phyloP scores from a whole-genome alignment of 2,797 vertebrate species.

The Crenichthys baileyi region DNA sequence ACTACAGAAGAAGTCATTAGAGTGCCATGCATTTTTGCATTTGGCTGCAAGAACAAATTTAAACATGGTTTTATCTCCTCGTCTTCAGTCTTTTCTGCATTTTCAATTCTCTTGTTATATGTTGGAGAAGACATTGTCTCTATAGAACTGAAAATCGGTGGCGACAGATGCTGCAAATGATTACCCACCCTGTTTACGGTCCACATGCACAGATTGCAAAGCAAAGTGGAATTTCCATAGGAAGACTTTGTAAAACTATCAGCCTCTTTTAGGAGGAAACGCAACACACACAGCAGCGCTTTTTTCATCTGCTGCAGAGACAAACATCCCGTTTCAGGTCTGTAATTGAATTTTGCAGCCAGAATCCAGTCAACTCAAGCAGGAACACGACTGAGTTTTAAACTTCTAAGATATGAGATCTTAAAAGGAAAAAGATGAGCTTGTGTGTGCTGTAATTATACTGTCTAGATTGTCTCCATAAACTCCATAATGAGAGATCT shows the following conservation, averaged over 20 bases:
- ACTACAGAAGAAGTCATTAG: slow-evolving; percentile 1
- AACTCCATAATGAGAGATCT: slow-evolving; percentile 4
- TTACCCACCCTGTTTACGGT: slow-evolving; percentile 12
- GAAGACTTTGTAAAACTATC: slow-evolving; percentile 33
- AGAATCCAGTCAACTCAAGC: slow-evolving; percentile 38
- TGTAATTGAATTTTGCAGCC: slow-evolving; percentile 58
- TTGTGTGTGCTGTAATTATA: slow-evolving; percentile 51
- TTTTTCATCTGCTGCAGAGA: slow-evolving; percentile 40
- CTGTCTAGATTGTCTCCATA: slow-evolving; percentile 32
- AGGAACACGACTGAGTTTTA: slow-evolving; percentile 39
- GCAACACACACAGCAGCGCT: slow-evolving; percentile 12
- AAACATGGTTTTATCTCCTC: slow-evolving; percentile 4
- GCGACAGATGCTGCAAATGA: slow-evolving; percentile 32
- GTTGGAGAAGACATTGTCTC: slow-evolving; percentile 2
- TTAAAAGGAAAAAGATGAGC: slow-evolving; percentile 32
- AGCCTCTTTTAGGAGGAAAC: slow-evolving; percentile 38
- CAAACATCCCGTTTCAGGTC: slow-evolving; percentile 48
- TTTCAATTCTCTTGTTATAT: slow-evolving; percentile 22
- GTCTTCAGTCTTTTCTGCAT: not conserved
- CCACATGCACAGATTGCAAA: slow-evolving; percentile 28
- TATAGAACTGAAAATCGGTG: slow-evolving; percentile 17
- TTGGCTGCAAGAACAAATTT: slow-evolving; percentile 19
- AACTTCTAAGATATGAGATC: slow-evolving; percentile 33
- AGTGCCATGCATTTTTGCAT: slow-evolving; percentile 15
- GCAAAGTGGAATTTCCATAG: slow-evolving; percentile 36